phyloP scores from a whole-genome alignment of 92 coral and sea anemone genomes.

The Isaurus tuberculatus region DNA sequence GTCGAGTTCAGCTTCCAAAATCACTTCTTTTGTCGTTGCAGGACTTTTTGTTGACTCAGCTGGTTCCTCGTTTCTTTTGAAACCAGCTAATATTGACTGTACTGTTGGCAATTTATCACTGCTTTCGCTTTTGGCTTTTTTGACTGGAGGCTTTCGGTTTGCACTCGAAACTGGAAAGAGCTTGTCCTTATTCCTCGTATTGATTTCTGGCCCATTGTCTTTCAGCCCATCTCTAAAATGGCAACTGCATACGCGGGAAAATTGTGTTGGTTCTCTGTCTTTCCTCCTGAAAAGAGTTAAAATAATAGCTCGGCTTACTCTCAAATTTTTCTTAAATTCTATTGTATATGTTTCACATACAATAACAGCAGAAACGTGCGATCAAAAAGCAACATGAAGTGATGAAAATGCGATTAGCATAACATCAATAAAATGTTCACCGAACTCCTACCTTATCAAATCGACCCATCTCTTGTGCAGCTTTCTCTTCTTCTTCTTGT shows the following conservation, averaged over 20 bases:
- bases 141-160: slow-evolving; percentile 19
- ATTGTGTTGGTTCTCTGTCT: slow-evolving; percentile 59
- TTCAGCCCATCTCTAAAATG: neutral
- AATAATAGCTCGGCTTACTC: slow-evolving; percentile 8
- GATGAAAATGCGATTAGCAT: slow-evolving; percentile 1
- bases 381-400: neutral
- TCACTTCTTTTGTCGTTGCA: slow-evolving; percentile 33
- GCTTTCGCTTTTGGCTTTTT: slow-evolving; percentile 21
- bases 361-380: slow-evolving; percentile 2
- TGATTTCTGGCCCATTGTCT: neutral
- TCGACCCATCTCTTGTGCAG: slow-evolving; percentile 43
- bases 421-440: neutral
- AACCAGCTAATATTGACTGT: slow-evolving; percentile 30
- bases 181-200: slow-evolving; percentile 19
- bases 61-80: slow-evolving; percentile 33
- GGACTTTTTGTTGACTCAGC: slow-evolving; percentile 8
- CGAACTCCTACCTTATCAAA: slow-evolving; percentile 26
- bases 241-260: slow-evolving; percentile 52
- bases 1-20: slow-evolving; percentile 6
- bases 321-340: neutral
- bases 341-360: neutral
- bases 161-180: slow-evolving; percentile 29
- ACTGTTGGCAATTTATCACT: slow-evolving; percentile 14
- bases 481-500: slow-evolving; percentile 34
- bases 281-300: slow-evolving; percentile 37